Evolutionary conservation across 2,113 vertebrate species (phyloP), one percentile per base, ranked within the genome.

Genomic region (Gulo gulo): DNA sequence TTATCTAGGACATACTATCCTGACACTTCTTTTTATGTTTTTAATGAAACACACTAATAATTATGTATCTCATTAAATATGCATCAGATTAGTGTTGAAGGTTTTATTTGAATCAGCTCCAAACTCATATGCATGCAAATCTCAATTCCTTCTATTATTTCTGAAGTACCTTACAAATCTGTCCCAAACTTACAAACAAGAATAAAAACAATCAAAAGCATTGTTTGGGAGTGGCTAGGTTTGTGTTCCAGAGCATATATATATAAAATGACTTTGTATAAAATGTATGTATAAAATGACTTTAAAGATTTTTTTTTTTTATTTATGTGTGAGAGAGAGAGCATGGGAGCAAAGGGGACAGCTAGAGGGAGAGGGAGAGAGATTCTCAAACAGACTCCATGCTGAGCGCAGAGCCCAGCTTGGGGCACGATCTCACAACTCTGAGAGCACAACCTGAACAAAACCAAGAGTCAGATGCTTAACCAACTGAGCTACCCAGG

Each of bases 91-190:
- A 31, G 26, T 81, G 6, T 24, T 52, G 23, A 90, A 86, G 90
- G 21, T 82, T 96, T 92, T 42, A 83, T 83, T 69, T 92, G 23
- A 84, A 97, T 81, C 42, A 89, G 84, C 15, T 95, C 47, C 67
- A 89, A 86, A 94, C 1, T 52, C 16, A 55, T 36, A 61, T 67
- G 15, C 73, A 88, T 67, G 55, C 61, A 91, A 47, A 83, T 50
- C 1, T 94, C 36, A 34, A 45, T 59, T 52, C 86, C 34, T 96
- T 63, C 29, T n/a, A 74, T 26, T 85, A 11, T 87, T 79, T 94
- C 67, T 80, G 14, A 85, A 91, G 61, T 63, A 61, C 3, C 23
- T 80, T 16, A 50, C 0, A 52, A 78, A 36, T 78, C 4, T 85
- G 5, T 55, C 47, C 42, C 34, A 67, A 79, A 89, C 23, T 52